phyloP scores from a whole-genome alignment of 2,888 invertebrate species.

The Rotaria sp. region DNA sequence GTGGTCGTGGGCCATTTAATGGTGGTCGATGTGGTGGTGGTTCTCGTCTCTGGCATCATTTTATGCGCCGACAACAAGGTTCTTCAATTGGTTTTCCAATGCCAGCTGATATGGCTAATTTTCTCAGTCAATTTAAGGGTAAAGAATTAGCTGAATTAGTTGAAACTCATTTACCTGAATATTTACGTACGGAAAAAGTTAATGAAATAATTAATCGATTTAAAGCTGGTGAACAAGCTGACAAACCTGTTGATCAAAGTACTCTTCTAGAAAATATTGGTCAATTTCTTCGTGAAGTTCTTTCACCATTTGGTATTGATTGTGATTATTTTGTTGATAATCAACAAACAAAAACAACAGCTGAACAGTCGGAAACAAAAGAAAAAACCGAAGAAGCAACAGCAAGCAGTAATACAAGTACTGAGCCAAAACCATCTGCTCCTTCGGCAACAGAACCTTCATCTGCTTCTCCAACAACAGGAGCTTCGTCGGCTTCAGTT shows the following conservation, averaged over 20 bases:
- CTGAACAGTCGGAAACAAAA: neutral
- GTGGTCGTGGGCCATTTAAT: neutral
- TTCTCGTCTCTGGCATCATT: neutral
- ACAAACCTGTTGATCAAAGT: neutral
- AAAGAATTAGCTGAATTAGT: neutral
- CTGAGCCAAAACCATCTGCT: neutral
- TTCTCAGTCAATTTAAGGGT: neutral
- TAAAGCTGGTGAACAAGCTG: neutral
- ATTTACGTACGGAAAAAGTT: neutral
- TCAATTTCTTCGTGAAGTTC: neutral
- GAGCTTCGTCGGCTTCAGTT: neutral
- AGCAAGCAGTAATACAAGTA: neutral
- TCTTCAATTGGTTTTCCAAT: neutral
- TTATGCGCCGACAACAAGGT: neutral
- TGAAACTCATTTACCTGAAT: constrained; percentile 9
- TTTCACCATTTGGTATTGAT: constrained; percentile 21
- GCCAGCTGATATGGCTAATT: neutral
- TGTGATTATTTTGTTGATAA: constrained; percentile 21
- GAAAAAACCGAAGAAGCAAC: neutral
- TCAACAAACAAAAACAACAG: neutral
- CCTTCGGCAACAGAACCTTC: neutral
- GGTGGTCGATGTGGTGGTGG: neutral
- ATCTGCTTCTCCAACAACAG: neutral
- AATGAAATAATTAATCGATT: neutral
- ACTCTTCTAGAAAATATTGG: neutral